Evolutionary conservation across 2,113 vertebrate species (phyloP), one percentile per base, ranked within the genome.

Genomic region (Lathamus discolor): DNA sequence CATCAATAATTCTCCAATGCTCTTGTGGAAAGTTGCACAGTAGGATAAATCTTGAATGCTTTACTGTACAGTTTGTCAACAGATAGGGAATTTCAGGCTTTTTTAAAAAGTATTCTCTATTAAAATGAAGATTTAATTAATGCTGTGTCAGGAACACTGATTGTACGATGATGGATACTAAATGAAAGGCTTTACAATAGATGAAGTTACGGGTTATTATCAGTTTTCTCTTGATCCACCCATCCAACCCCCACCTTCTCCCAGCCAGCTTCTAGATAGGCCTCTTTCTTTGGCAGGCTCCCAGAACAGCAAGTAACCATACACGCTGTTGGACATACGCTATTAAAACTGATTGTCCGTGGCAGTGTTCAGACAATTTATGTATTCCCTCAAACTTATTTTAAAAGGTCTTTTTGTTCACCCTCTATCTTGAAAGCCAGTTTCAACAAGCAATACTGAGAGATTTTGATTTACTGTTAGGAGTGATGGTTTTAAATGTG

Each of bases 401-500:
- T 86, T 91, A 68, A 93, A 93, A 82, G 73, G 46, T 70, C 57
- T 90, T 90, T 89, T 94, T 94, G 73, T 93, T 93, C 79, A 39
- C 39, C 33, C 66, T 86, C 79, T 75, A 8, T 82, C 86, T 68
- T 90, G 80, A 94, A 91, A 95, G 64, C 67, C 67, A 69, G 83
- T 87, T 91, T 85, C 43, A 89, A 86, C 63, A 92, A 92, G 92
- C 86, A 83, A 37, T 86, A 43, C 59, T 93, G 79, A 81, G 77
- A 88, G 79, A 64, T 93, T 88, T 94, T 96, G 93, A 96, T 95
- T 95, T 75, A 89, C 78, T 87, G 24, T 89, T 93, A 83, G 54
- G 67, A 93, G 46, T 59, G 22, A 96, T 64, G 44, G 46, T 90
- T 83, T 96, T 75, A 83, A 97, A 82, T 43, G 67, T 66, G 28